A percentile compares a stretch with the other conserved stretches of the same genome.
These are phyloP conservation scores for Muschampia plurimacula DNA, from an alignment of 2,888 invertebrate species.

Conservation along the genomic window DNA sequence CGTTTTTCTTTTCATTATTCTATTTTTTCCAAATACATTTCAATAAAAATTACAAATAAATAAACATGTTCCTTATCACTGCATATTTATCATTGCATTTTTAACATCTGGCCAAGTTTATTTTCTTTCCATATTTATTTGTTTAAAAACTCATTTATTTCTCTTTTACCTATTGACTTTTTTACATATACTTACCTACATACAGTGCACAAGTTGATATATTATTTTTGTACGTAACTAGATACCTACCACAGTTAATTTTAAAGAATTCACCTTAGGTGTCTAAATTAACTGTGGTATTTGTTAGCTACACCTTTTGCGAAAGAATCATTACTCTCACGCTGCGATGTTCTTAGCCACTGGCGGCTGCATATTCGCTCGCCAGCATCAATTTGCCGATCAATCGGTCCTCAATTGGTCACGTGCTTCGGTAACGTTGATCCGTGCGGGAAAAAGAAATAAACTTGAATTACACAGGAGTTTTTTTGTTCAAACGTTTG, in stretches of 20 bases:
- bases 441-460: conserved; percentile 46
- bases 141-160: neutral
- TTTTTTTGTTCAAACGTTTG: conserved; percentile 11
- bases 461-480: conserved; percentile 9
- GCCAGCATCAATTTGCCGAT: conserved; percentile 60
- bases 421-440: conserved; percentile 56
- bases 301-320: neutral
- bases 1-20: too few relatives aligned
- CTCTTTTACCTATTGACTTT: neutral
- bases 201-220: neutral
- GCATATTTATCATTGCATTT: too few relatives aligned
- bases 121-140: too few relatives aligned
- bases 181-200: neutral
- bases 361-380: neutral
- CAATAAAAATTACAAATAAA: too few relatives aligned
- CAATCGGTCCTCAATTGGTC: conserved; percentile 62
- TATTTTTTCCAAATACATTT: too few relatives aligned
- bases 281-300: neutral
- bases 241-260: neutral
- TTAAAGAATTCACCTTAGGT: conserved; percentile 5
- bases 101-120: too few relatives aligned
- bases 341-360: conserved; percentile 43
- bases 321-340: conserved; percentile 44
- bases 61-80: too few relatives aligned
- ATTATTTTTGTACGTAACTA: neutral